phyloP scores from a whole-genome alignment of 1,140 invertebrate species.

The Monomorium pharaonis region DNA sequence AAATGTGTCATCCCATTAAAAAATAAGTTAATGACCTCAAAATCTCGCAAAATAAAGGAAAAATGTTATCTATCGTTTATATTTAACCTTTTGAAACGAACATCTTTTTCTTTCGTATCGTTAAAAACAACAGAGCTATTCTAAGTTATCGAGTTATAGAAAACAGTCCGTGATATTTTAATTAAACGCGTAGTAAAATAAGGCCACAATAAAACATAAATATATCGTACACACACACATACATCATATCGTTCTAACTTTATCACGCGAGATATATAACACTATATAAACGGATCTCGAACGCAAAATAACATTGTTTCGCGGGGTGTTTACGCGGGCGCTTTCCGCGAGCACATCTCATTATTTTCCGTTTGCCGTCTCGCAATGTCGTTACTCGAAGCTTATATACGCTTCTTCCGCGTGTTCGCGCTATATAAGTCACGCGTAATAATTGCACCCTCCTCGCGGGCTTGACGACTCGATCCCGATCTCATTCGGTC shows the following conservation, averaged over 20 bases:
- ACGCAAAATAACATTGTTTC: slow-evolving; percentile 14
- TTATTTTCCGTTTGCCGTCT: not conserved
- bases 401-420: not conserved
- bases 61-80: no score
- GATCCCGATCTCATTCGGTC: slow-evolving; percentile 37
- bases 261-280: not conserved
- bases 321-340: not conserved
- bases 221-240: not conserved
- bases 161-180: not conserved
- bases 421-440: not conserved
- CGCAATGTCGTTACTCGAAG: not conserved
- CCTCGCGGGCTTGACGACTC: slow-evolving; percentile 4
- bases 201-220: not conserved
- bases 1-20: no score
- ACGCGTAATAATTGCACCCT: slow-evolving; percentile 29
- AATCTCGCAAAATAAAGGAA: no score
- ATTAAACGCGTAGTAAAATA: not conserved
- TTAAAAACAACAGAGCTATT: no score
- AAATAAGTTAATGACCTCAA: no score
- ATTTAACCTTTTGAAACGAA: no score
- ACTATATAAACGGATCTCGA: not conserved
- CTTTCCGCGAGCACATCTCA: not conserved
- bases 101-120: no score
- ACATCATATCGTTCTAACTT: not conserved
- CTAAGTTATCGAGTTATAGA: no score